Percentiles rank a stretch among this genome's conserved stretches.
Conservation (phyloP, 2,888 invertebrate genomes). For the Atethmia centrago region DNA sequence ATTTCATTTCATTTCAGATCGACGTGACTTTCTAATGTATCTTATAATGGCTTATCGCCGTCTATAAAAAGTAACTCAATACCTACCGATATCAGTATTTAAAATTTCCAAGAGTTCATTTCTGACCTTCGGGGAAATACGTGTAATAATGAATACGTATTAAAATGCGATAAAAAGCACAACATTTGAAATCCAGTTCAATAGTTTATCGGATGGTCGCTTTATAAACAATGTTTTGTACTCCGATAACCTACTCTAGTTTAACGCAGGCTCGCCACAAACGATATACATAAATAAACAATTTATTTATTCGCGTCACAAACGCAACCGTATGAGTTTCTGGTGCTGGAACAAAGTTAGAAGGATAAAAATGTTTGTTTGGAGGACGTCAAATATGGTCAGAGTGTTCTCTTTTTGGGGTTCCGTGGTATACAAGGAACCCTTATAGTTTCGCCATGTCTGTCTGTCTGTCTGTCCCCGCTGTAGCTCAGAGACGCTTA, state of each 20-base stretch:
- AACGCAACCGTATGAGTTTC: conserved; percentile 7
- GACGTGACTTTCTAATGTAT: background rate
- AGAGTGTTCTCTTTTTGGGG: background rate
- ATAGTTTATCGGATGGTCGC: conserved; percentile 40
- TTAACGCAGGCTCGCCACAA: conserved; percentile 8
- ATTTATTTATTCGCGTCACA: conserved; percentile 40
- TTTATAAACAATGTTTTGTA: conserved; percentile 21
- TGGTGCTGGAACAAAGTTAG: conserved; percentile 16
- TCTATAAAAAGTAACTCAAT: background rate
- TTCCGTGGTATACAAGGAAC: no score
- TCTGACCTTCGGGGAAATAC: background rate
- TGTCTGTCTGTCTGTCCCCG: no score
- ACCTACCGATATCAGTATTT: background rate
- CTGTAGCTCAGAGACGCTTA: no score
- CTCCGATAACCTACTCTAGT: conserved; percentile 44
- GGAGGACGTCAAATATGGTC: background rate
- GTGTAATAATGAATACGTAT: background rate
- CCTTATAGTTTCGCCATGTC: no score
- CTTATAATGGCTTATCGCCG: background rate
- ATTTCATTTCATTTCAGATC: background rate
- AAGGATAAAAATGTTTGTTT: conserved; percentile 10
- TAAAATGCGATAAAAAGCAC: conserved; percentile 9
- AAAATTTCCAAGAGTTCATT: background rate
- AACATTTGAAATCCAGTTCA: conserved; percentile 49
- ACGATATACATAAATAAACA: conserved; percentile 32